phyloP scores from a whole-genome alignment of 2,113 vertebrate genomes.

The Elachura formosa region DNA sequence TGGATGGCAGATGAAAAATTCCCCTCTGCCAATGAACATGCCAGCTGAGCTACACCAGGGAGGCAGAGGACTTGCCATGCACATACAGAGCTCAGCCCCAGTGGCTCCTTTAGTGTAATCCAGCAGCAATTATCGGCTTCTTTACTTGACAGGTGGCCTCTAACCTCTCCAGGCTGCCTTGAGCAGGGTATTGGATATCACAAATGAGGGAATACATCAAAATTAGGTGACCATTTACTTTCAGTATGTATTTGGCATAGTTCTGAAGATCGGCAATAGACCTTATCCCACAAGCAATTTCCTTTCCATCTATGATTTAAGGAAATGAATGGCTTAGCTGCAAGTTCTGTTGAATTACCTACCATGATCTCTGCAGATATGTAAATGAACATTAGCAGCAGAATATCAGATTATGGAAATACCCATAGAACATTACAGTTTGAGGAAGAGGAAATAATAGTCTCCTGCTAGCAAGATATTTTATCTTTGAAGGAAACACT shows the following conservation, averaged over 20 bases:
- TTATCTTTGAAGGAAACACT: slow-evolving; percentile 52
- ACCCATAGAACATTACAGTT: slow-evolving; percentile 23
- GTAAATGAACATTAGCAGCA: slow-evolving; percentile 46
- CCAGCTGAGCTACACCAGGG: background rate
- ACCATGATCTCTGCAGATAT: background rate
- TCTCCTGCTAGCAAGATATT: slow-evolving; percentile 20
- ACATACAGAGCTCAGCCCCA: background rate
- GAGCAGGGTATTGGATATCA: background rate
- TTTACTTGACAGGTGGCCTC: background rate
- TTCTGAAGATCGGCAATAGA: background rate
- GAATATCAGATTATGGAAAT: slow-evolving; percentile 56
- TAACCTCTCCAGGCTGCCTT: background rate
- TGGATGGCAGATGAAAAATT: slow-evolving; percentile 2
- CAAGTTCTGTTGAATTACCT: slow-evolving; percentile 6
- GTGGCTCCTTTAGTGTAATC: background rate
- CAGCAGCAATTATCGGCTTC: background rate
- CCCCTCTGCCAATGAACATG: background rate
- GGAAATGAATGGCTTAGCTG: background rate
- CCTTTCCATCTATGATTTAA: slow-evolving; percentile 10
- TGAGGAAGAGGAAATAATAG: background rate
- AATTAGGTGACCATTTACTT: slow-evolving; percentile 24
- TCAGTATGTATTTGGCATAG: background rate
- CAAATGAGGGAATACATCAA: background rate
- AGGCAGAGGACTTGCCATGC: background rate
- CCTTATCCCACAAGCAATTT: slow-evolving; percentile 22